Evolutionary conservation across 2,113 vertebrate genomes (phyloP).

Genomic region (Rhinogobius similis): DNA sequence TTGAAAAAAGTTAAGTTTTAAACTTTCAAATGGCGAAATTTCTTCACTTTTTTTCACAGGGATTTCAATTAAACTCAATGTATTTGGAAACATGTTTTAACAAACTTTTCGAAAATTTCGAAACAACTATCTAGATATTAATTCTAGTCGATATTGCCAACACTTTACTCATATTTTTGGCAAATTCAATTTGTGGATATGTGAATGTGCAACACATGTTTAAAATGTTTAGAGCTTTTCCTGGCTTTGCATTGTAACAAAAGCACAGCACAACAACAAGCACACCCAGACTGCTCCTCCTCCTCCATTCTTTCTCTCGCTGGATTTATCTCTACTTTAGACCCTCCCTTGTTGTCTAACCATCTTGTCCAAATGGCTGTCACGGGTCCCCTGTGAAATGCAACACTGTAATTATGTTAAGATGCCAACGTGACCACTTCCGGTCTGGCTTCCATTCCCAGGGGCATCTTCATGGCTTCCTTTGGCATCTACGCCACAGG

Average conservation of each 20-base stretch:
- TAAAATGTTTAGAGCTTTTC: constrained; percentile 4
- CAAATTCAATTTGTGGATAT: no score
- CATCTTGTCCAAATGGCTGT: constrained; percentile 30
- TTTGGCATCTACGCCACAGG: constrained; percentile 8
- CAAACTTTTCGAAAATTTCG: no score
- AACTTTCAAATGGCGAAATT: no score
- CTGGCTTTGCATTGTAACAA: constrained; percentile 16
- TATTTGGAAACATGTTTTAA: no score
- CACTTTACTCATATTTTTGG: no score
- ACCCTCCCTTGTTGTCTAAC: constrained; percentile 20
- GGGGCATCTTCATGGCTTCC: constrained; percentile 28
- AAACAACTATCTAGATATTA: no score
- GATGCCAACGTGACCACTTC: constrained; percentile 54
- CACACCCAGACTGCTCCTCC: constrained; percentile 41
- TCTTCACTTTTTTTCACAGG: no score
- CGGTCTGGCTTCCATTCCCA: constrained; percentile 58
- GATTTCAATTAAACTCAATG: no score
- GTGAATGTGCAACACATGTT: no score
- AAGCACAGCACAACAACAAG: constrained; percentile 24
- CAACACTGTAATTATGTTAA: constrained; percentile 55
- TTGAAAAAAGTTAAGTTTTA: no score
- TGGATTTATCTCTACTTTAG: constrained; percentile 17
- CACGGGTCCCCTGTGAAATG: constrained; percentile 20
- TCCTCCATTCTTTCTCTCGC: constrained; percentile 12
- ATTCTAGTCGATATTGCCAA: no score